A percentile compares a stretch with the other conserved stretches of the same genome.
phyloP scores from a whole-genome alignment of 2,888 invertebrate species.

The Melipona bicolor region DNA sequence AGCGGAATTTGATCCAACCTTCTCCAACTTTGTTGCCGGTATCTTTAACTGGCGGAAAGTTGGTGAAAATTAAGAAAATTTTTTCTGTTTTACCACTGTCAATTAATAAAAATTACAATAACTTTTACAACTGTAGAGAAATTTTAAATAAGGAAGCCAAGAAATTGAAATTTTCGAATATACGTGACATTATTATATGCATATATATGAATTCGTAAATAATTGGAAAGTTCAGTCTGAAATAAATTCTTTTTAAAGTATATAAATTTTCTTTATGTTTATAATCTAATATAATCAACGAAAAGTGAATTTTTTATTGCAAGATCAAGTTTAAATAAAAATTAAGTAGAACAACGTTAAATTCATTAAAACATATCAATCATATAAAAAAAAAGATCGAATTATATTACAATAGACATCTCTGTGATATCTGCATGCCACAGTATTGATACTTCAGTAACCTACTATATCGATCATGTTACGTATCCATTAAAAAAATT shows the following conservation, averaged over 20 bases:
- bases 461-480: constrained; percentile 1
- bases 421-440: rapidly evolving
- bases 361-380: rapidly evolving
- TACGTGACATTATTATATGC: rapidly evolving
- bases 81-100: constrained; percentile 62
- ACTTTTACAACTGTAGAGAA: not conserved
- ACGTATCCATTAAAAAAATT: rapidly evolving
- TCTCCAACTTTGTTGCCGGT: constrained; percentile 47
- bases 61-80: constrained; percentile 10
- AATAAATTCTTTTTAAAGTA: not conserved
- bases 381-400: not conserved
- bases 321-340: not conserved
- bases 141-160: too few relatives aligned
- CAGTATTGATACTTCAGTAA: constrained; percentile 14
- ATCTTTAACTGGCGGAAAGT: constrained; percentile 12
- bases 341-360: not conserved
- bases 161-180: not conserved
- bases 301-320: not conserved
- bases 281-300: not conserved
- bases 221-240: not conserved
- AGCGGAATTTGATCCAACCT: constrained; percentile 19
- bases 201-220: rapidly evolving
- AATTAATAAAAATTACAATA: too few relatives aligned
- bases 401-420: too few relatives aligned
- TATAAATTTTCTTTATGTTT: too few relatives aligned